Evolutionary conservation across 53 echinoderm and acorn worm genomes (phyloP), one percentile per base, ranked within the genome.

Genomic region (Holothuria scabra): DNA sequence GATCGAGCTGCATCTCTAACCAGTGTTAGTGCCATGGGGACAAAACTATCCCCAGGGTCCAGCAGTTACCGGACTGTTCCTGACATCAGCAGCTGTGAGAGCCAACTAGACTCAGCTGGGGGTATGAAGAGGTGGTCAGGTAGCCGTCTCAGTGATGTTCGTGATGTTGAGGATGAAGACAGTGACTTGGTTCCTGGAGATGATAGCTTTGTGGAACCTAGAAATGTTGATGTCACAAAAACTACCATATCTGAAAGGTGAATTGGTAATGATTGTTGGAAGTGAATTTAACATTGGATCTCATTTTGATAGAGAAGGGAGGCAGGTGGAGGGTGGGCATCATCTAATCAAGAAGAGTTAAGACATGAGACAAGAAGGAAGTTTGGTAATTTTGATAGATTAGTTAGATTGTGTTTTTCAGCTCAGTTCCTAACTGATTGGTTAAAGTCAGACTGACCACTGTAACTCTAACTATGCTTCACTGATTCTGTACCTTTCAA

Each of bases 111-210:
- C 68, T 99, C 99, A n/a, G 99, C 99, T 4, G 94, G 94, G 16
- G 92, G 87, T 41, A 71, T 93, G 70, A 88, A 80, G 67, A 79
- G 81, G 19, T 83, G 83, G 16, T 78, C 82, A 65, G 60, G 82
- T 21, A 48, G 56, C 49, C 57, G 55, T 18, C 58, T 79, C 31
- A 56, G 58, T 10, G 85, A 90, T 59, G 74, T 33, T 20, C 65
- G 63, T 34, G 93, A 86, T 49, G 46, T 72, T 12, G 84, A 89
- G 11, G 74, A 64, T 46, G 88, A 59, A 19, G 93, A 99, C 68
- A 99, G 99, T 56, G 94, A 99, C 76, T 76, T 94, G 24, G 86
- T 80, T 10, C 99, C 92, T 8, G 99, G 99, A 28, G 93, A 99
- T 74, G 88, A 94, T 62, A 99, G 99, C 56, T 87, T 86, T 34